Conservation (phyloP, 2,797 vertebrate species). For the Gambusia yucatana region DNA sequence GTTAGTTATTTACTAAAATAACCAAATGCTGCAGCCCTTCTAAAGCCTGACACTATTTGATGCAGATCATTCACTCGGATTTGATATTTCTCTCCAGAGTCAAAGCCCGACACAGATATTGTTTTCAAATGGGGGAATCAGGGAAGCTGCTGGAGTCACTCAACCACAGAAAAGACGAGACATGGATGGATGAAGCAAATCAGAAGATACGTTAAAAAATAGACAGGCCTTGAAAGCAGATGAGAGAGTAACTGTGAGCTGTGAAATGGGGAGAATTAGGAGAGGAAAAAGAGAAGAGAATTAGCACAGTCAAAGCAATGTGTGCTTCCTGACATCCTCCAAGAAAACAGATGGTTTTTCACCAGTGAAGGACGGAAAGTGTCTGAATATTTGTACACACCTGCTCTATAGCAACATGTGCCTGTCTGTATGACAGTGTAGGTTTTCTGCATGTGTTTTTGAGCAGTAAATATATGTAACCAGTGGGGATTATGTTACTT, state of each 20-base stretch:
- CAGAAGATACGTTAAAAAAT: neutral
- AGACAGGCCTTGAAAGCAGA: neutral
- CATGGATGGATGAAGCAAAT: neutral
- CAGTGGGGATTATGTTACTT: neutral
- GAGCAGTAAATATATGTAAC: neutral
- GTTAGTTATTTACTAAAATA: no score
- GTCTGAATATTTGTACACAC: neutral
- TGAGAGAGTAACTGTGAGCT: neutral
- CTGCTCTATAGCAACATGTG: neutral
- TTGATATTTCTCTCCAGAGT: neutral
- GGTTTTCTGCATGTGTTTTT: neutral
- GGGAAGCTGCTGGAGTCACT: neutral
- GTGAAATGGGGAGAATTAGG: neutral
- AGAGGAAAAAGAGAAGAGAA: neutral
- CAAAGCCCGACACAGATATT: neutral
- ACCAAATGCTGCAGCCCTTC: no score
- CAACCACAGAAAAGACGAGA: neutral
- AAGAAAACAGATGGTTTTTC: neutral
- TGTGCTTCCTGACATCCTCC: neutral
- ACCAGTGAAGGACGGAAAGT: neutral
- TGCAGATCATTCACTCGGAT: neutral
- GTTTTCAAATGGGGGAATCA: neutral
- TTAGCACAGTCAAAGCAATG: neutral
- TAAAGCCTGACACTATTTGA: no score
- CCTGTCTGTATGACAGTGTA: neutral